Conservation (phyloP, 2,888 invertebrate species). For the Caenorhabditis sinica region DNA sequence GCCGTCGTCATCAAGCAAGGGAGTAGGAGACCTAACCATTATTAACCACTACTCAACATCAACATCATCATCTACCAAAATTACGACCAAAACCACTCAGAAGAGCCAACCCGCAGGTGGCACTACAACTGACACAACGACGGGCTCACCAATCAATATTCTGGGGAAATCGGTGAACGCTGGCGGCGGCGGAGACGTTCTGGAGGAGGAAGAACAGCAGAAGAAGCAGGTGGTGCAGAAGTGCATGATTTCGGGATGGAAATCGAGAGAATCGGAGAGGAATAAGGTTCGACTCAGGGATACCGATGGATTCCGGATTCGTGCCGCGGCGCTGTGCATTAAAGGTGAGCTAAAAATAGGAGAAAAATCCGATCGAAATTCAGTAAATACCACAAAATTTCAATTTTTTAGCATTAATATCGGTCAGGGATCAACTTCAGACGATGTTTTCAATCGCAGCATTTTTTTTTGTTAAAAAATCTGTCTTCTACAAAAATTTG, state of each 20-base stretch:
- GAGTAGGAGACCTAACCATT: constrained; percentile 5
- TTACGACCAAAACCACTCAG: neutral
- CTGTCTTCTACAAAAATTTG: no score
- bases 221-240: constrained; percentile 6
- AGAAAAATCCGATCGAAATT: no score
- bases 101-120: constrained; percentile 12
- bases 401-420: no score
- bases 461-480: no score
- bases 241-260: constrained; percentile 65
- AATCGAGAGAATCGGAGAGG: constrained; percentile 51
- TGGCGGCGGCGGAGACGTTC: neutral
- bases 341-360: constrained; percentile 56
- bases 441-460: no score
- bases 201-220: neutral
- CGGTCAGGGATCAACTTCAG: no score
- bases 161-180: neutral
- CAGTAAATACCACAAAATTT: no score
- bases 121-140: constrained; percentile 45
- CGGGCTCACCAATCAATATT: constrained; percentile 57
- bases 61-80: neutral
- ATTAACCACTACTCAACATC: constrained; percentile 4
- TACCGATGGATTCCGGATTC: constrained; percentile 75
- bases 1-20: constrained; percentile 35
- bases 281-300: constrained; percentile 74
- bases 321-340: constrained; percentile 78